Base-by-base conservation (phyloP, 53 echinoderm and acorn worm genomes). In the Echinometra lucunter region DNA sequence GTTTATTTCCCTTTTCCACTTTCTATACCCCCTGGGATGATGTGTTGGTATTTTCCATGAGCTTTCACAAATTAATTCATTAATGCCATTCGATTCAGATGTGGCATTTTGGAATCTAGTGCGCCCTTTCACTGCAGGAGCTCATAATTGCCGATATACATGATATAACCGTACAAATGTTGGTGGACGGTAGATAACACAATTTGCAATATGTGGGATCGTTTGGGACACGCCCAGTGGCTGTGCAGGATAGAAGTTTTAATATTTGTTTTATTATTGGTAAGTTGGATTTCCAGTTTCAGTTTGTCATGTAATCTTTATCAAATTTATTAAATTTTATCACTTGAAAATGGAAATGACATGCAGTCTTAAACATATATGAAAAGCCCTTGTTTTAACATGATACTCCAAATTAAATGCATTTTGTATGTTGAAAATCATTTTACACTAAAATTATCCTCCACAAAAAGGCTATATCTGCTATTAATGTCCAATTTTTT, bases 161-260 rank as follows among this genome's bases (percentile, higher is more conserved):
- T 42, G 6, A 42, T 38, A 78, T 78, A 78, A 6, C 78, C 38
- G 42, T 78, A 78, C 78, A 78, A 38, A 78, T 78, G 78, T 42
- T 40, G 21, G 6, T 66, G 78, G 5, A 6, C 28, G 69, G 0
- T 16, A 92, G 28, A 34, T 70, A 45, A 92, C 92, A 44, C 53
- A 5, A 70, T 40, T 66, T 66, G 67, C 91, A 91, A 66, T 66
- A 91, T 92, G 92, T 92, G 74, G 92, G 74, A 70, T 32, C 27
- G 5, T 7, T 11, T 42, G 45, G 32, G 92, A 44, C 45, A 92
- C 92, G 72, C 92, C 92, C 92, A n/a, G n/a, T n/a, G n/a, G n/a
- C n/a, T 92, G 11, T 72, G 11, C 23, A 72, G 53, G 49, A 72
- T 0, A 13, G 74, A 44, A n/a, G 15, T 92, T 44, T 92, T 92